Evolutionary conservation across 1,140 invertebrate species (phyloP), one percentile per base, ranked within the genome.

Genomic region (Nymphalis io): DNA sequence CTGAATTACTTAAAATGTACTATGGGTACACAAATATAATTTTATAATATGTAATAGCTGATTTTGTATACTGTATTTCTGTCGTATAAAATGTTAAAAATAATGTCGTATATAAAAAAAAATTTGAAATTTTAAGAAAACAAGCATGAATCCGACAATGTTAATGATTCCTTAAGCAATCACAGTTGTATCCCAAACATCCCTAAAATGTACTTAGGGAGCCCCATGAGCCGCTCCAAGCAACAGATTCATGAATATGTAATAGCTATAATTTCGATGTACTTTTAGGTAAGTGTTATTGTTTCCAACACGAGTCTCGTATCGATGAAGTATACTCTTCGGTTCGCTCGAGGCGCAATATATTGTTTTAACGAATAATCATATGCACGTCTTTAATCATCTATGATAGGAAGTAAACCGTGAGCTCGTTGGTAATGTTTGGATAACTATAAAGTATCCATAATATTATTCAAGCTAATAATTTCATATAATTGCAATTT

Each of bases 241-340:
- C 46, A 46, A 51, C n/a, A 23, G 23, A 12, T 27, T 61, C 46
- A 84, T 86, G 81, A 84, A 86, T 86, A 86, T 84, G 77, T 79
- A 85, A 83, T 72, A 77, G 71, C 46, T 70, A 81, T 83, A 80
- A 78, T 75, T 80, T 69, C 38, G 15, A 53, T 16, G 38, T 55
- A 33, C 53, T 58, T 44, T 38, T 39, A 60, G 80, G 80, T 81
- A 82, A 80, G 72, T 79, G 79, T 83, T 80, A 82, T 82, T 81
- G 80, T 84, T 78, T 76, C 53, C 62, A 59, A 72, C 74, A 75
- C 61, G 63, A 70, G 68, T 80, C 38, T 61, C 61, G 53, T 74
- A 71, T 70, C 57, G 51, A 20, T 42, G 23, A 38, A 62, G 21
- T 38, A 44, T 39, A 42, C 13, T 10, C n/a, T 15, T 55, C 3